Conservation (phyloP, 2,888 invertebrate genomes). For the Bembecia ichneumoniformis region DNA sequence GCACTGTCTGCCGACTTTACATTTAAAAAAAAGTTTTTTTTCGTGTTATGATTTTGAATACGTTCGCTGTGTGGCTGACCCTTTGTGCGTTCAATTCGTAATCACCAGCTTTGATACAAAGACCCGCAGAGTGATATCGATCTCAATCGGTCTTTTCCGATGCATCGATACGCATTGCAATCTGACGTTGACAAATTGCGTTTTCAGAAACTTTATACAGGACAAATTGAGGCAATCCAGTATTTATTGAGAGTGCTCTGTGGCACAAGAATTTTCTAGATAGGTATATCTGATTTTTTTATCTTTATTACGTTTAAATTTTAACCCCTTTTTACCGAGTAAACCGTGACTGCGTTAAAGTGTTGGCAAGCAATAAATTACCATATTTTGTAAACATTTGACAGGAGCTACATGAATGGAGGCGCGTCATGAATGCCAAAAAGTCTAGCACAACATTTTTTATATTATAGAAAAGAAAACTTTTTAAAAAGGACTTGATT, state of each 20-base stretch:
- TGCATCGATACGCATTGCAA: slow-evolving; percentile 50
- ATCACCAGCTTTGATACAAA: slow-evolving; percentile 50
- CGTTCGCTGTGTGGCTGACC: no score
- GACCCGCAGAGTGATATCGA: slow-evolving; percentile 44
- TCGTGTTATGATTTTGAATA: no score
- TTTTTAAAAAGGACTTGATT: no score
- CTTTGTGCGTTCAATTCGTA: slow-evolving; percentile 28
- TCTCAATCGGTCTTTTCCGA: slow-evolving; percentile 51
- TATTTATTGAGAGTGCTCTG: slow-evolving; percentile 31
- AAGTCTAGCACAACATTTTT: no score
- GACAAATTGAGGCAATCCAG: slow-evolving; percentile 59
- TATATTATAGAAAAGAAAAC: no score
- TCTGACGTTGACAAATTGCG: slow-evolving; percentile 63
- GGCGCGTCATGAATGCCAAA: no score
- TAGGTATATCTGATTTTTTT: slow-evolving; percentile 10
- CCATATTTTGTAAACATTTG: background rate
- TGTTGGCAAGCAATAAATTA: background rate
- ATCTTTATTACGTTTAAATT: background rate
- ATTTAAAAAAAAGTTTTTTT: background rate
- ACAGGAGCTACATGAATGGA: background rate
- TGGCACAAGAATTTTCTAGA: slow-evolving; percentile 22
- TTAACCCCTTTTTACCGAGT: background rate
- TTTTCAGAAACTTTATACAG: slow-evolving; percentile 45
- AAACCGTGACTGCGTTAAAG: background rate
- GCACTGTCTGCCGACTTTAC: no score